phyloP scores from a whole-genome alignment of 2,888 invertebrate species.

The Drosophila kuntzei region DNA sequence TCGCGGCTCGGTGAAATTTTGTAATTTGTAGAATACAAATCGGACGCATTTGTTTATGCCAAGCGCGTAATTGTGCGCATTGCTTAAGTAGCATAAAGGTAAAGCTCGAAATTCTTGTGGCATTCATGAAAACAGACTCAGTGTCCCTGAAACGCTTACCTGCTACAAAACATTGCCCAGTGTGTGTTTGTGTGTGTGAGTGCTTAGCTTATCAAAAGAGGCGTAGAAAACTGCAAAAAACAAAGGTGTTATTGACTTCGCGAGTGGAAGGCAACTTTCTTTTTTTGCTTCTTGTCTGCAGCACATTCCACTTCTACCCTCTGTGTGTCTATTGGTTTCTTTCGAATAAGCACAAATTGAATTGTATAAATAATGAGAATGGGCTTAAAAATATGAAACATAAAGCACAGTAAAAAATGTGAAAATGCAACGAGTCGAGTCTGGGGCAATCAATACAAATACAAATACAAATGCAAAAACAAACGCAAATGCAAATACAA shows the following conservation, averaged over 20 bases:
- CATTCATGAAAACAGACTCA: background rate
- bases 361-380: constrained; percentile 46
- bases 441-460: constrained; percentile 70
- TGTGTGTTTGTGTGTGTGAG: constrained; percentile 11
- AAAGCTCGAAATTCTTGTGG: constrained; percentile 14
- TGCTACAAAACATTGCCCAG: constrained; percentile 29
- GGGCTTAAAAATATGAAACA: constrained; percentile 38
- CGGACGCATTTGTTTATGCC: constrained; percentile 44
- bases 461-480: constrained; percentile 46
- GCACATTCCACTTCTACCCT: constrained; percentile 41
- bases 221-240: constrained; percentile 68
- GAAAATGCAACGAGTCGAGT: constrained; percentile 49
- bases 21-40: constrained; percentile 46
- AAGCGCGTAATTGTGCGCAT: constrained; percentile 39
- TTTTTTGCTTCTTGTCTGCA: constrained; percentile 61
- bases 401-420: constrained; percentile 31
- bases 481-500: constrained; percentile 35
- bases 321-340: constrained; percentile 36
- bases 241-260: constrained; percentile 73
- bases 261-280: constrained; percentile 62
- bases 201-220: constrained; percentile 68
- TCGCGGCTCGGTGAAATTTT: constrained; percentile 54
- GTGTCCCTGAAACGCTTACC: background rate
- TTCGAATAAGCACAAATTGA: constrained; percentile 41
- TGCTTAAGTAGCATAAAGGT: constrained; percentile 60